These are phyloP conservation scores for Ranitomeya imitator DNA, from an alignment of 2,113 vertebrate genomes.

Conservation along the genomic window DNA sequence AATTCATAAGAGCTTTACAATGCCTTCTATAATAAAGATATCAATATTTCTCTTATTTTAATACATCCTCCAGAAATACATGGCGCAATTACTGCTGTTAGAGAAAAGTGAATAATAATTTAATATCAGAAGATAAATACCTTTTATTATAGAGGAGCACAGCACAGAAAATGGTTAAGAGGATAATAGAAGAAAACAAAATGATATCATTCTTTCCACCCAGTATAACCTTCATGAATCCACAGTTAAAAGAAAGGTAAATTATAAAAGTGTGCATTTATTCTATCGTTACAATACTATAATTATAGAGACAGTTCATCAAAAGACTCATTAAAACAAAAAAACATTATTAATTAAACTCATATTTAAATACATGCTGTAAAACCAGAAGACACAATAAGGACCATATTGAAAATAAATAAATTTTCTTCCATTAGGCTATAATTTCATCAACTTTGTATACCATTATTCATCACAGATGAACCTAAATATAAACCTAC, in stretches of 20 bases:
- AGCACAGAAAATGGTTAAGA: constrained; percentile 54
- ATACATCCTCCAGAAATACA: background rate
- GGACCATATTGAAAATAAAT: constrained; percentile 20
- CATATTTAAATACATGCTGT: constrained; percentile 77
- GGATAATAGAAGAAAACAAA: constrained; percentile 66
- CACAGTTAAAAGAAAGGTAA: constrained; percentile 71
- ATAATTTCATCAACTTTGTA: background rate
- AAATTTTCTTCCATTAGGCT: background rate
- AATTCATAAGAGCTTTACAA: background rate
- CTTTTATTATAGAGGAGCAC: constrained; percentile 64
- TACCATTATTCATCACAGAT: background rate
- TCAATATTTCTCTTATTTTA: background rate
- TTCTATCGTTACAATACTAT: constrained; percentile 76
- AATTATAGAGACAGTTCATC: constrained; percentile 76
- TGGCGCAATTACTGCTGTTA: background rate
- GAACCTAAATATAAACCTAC: background rate
- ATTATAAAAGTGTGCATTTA: constrained; percentile 77
- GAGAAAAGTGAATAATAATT: constrained; percentile 66
- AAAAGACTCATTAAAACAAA: constrained; percentile 78
- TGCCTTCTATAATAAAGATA: background rate
- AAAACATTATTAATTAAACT: constrained; percentile 80
- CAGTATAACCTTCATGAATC: constrained; percentile 71
- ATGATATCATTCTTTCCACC: constrained; percentile 71
- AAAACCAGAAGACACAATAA: constrained; percentile 60
- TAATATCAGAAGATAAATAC: constrained; percentile 69